Evolutionary conservation across 2,797 vertebrate genomes (phyloP).

Genomic region (Sciurus vulgaris): DNA sequence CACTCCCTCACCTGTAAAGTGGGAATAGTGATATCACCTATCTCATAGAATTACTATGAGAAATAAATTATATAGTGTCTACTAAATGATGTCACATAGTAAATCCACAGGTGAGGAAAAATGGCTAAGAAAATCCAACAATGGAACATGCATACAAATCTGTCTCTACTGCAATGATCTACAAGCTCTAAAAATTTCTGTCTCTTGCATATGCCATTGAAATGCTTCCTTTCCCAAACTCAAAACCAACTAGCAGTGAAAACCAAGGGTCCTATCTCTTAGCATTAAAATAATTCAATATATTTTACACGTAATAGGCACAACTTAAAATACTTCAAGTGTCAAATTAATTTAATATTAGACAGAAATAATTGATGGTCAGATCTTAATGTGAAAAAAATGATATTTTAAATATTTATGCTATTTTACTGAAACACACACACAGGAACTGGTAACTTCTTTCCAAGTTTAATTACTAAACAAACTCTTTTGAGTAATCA

Average conservation of each 20-base stretch:
- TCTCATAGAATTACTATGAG: not conserved
- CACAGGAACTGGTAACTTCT: not conserved
- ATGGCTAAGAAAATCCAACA: constrained; percentile 23
- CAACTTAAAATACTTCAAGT: not conserved
- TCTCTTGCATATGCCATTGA: not conserved
- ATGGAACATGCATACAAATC: not conserved
- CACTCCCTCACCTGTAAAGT: constrained; percentile 1
- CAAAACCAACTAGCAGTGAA: not conserved
- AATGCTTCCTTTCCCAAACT: constrained; percentile 38
- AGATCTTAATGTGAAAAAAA: not conserved
- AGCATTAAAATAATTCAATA: not conserved
- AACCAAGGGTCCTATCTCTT: not conserved
- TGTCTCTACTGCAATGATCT: not conserved
- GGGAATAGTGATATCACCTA: not conserved
- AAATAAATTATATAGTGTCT: constrained; percentile 10
- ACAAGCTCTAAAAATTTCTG: not conserved
- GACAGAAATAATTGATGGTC: not conserved
- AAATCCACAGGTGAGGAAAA: not conserved
- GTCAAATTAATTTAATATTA: constrained; percentile 44
- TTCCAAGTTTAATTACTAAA: constrained; percentile 31
- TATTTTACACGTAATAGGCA: not conserved
- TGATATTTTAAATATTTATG: not conserved
- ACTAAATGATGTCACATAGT: not conserved
- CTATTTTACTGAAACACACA: constrained; percentile 27
- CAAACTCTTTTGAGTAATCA: not conserved